These are phyloP conservation scores for Planococcus citri DNA, from an alignment of 1,140 invertebrate species.

Conservation along the genomic window DNA sequence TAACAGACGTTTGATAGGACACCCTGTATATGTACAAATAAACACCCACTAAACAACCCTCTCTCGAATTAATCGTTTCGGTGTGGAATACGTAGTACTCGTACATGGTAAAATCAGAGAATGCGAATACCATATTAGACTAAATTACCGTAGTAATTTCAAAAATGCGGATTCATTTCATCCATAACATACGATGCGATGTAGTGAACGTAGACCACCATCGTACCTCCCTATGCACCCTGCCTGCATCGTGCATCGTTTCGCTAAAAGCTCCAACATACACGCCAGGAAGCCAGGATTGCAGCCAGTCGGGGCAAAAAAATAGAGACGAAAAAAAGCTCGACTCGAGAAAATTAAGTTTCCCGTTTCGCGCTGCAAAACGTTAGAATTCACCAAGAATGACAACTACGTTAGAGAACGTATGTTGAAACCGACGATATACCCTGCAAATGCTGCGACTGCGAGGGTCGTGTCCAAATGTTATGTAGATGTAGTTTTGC, in stretches of 20 bases:
- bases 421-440: no score
- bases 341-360: background rate
- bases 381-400: background rate
- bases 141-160: background rate
- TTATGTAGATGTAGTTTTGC: slow-evolving; percentile 1
- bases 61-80: slow-evolving; percentile 6
- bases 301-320: no score
- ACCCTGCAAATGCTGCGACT: no score
- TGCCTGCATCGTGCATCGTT: no score
- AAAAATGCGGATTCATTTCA: background rate
- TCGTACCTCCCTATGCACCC: no score
- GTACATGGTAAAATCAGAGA: background rate
- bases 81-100: background rate
- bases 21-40: no score
- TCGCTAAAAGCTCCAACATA: no score
- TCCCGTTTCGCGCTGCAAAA: background rate
- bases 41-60: no score
- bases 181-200: no score
- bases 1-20: no score
- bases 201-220: no score
- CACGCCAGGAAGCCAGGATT: no score
- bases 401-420: background rate
- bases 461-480: background rate
- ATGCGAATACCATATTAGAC: background rate
- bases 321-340: background rate